Conservation (phyloP, 1,140 invertebrate genomes). For the Drosophila funebris region DNA sequence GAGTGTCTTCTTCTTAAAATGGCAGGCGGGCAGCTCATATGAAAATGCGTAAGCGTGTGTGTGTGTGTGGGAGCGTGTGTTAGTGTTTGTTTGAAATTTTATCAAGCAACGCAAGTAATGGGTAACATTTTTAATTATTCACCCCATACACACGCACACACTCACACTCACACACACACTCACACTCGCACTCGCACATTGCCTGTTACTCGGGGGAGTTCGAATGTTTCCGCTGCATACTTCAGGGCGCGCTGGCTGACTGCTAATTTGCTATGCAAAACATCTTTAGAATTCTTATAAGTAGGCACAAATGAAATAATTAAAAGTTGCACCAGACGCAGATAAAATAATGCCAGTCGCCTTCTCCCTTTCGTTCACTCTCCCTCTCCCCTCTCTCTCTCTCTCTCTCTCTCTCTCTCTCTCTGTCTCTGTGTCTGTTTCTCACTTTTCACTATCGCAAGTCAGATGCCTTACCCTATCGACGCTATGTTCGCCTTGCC, state of each 20-base stretch:
- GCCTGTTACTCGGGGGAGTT: neutral
- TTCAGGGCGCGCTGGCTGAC: conserved; percentile 37
- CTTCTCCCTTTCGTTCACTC: neutral
- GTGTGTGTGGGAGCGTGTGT: conserved; percentile 19
- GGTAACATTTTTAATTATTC: conserved; percentile 83
- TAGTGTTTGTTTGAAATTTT: conserved; percentile 73
- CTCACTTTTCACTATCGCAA: neutral
- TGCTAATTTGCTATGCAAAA: conserved; percentile 82
- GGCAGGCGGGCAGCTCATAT: conserved; percentile 3
- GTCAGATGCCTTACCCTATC: neutral
- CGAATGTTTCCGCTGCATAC: conserved; percentile 37
- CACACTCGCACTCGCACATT: conserved; percentile 20
- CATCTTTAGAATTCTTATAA: conserved; percentile 68
- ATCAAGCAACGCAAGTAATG: conserved; percentile 76
- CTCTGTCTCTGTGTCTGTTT: neutral
- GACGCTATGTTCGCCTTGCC: neutral
- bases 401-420: neutral
- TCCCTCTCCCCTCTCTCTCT: neutral
- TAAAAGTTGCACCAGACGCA: conserved; percentile 61
- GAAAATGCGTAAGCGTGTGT: conserved; percentile 8
- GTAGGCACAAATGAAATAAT: conserved; percentile 75
- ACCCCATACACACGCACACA: conserved; percentile 13
- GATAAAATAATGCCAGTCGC: neutral
- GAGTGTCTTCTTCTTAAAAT: conserved; percentile 23
- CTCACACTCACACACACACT: conserved; percentile 18